phyloP scores from a whole-genome alignment of 1,140 invertebrate genomes.

The Planococcus citri region DNA sequence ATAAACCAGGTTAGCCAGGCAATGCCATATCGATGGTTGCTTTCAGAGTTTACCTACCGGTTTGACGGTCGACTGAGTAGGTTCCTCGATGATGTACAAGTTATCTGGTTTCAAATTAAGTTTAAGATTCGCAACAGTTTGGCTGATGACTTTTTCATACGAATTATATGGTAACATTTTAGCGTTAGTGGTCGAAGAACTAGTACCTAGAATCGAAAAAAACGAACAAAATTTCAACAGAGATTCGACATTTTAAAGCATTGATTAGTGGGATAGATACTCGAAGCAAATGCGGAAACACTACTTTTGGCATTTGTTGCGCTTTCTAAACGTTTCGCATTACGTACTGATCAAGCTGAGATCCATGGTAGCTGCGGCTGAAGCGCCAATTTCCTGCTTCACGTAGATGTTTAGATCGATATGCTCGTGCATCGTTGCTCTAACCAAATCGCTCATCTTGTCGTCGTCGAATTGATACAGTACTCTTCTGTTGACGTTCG shows the following conservation, averaged over 20 bases:
- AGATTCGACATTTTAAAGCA: too few species aligned
- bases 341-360: conserved; percentile 11
- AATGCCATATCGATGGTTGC: too few species aligned
- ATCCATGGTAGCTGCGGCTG: background rate
- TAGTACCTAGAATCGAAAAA: too few species aligned
- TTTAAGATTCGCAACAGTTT: background rate
- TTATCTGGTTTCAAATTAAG: background rate
- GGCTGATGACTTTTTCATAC: background rate
- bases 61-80: conserved; percentile 12
- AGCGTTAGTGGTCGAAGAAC: background rate
- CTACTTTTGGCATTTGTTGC: too few species aligned
- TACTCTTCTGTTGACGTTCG: background rate
- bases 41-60: too few species aligned
- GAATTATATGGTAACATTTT: background rate
- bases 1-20: too few species aligned
- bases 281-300: too few species aligned
- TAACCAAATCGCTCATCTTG: background rate
- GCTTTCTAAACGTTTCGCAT: too few species aligned
- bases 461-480: background rate
- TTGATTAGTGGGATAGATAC: too few species aligned
- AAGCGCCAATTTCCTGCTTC: conserved; percentile 13
- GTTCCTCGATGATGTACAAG: conserved; percentile 14
- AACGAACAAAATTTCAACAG: too few species aligned
- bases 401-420: background rate
- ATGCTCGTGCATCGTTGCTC: conserved; percentile 10